Conservation (phyloP, 2,888 invertebrate species). For the Xestoiulus laeticollis region DNA sequence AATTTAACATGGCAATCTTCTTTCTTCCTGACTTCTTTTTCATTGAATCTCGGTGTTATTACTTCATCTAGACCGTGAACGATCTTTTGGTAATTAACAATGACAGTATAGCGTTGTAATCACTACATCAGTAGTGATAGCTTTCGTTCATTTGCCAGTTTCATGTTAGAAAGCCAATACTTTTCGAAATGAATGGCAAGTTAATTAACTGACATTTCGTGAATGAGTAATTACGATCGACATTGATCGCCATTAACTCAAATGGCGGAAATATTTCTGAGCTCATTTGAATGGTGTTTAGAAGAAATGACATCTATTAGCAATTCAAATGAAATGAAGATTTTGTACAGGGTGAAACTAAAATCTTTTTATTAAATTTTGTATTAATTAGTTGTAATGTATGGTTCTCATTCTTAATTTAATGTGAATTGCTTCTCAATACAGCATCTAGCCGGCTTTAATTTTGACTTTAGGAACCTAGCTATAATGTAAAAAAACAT, state of each 20-base stretch:
- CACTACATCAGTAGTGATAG: neutral
- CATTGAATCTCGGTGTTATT: no score
- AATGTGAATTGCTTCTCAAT: no score
- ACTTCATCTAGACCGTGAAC: no score
- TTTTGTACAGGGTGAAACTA: neutral
- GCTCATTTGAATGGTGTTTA: neutral
- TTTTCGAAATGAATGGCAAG: neutral
- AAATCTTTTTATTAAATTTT: no score
- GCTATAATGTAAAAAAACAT: no score
- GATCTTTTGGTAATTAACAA: no score
- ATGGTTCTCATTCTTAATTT: no score
- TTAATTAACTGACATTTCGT: neutral
- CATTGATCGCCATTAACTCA: neutral
- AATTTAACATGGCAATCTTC: no score
- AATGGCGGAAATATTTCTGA: neutral
- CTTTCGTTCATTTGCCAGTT: neutral
- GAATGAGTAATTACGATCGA: neutral
- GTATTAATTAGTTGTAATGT: no score
- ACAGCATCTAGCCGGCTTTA: no score
- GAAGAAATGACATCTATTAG: neutral
- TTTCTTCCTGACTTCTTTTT: no score
- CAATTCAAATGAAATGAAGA: neutral
- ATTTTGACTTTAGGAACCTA: no score
- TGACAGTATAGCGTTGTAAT: neutral
- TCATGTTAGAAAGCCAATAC: neutral